phyloP scores from a whole-genome alignment of 2,113 vertebrate genomes.

The Spilogale gracilis region DNA sequence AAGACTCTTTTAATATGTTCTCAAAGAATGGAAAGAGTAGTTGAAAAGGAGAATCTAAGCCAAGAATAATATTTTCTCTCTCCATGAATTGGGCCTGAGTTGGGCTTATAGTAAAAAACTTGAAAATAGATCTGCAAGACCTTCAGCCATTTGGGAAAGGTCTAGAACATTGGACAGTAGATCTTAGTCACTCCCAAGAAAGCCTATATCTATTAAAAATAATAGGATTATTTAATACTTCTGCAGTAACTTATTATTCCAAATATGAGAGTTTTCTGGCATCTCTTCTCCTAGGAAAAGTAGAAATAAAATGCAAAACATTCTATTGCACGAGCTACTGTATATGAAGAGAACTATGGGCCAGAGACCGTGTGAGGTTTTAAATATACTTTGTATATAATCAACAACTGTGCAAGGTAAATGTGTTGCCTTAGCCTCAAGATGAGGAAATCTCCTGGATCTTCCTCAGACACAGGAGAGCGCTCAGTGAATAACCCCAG shows the following conservation, averaged over 20 bases:
- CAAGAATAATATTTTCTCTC: background rate
- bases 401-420: background rate
- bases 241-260: background rate
- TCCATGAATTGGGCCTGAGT: background rate
- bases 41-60: slow-evolving; percentile 9
- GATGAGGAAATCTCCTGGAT: background rate
- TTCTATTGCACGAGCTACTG: background rate
- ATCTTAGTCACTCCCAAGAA: background rate
- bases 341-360: background rate
- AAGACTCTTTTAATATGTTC: background rate
- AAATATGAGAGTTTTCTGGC: background rate
- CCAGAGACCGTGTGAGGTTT: background rate
- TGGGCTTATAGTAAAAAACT: background rate
- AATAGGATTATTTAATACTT: background rate
- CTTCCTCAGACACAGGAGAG: background rate
- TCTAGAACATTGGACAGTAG: background rate
- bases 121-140: background rate
- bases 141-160: background rate
- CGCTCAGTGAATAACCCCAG: background rate
- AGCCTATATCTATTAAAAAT: background rate
- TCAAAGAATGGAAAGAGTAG: background rate
- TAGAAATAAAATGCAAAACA: background rate
- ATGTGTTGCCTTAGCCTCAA: background rate
- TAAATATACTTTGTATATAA: background rate
- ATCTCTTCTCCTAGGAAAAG: background rate